Evolutionary conservation across 1,140 invertebrate genomes (phyloP), one percentile per base, ranked within the genome.

Genomic region (Asbolus verrucosus): DNA sequence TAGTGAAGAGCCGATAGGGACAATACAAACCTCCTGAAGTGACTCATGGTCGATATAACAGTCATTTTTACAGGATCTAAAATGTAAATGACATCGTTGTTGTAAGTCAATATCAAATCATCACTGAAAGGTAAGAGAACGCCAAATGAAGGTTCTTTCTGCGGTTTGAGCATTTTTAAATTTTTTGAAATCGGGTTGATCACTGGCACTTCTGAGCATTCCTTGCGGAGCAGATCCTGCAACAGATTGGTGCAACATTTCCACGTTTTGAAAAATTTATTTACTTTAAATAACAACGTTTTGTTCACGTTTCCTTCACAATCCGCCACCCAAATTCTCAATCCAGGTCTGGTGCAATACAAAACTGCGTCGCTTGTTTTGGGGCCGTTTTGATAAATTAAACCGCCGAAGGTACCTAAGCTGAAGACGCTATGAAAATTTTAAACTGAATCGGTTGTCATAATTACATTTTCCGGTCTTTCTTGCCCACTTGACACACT

Each of bases 251-350:
- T 43, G 15, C 9, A 38, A 19, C 15, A 38, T 13, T 5, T 38
- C 4, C 15, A 4, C n/a, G 11, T 11, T 1, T 11, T 15, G 8
- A 27, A 27, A 4, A 27, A 27, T 27, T 27, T 27, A 8, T 2
- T 43, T 78, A 91, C 91, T 84, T 93, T 94, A 78, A 95, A 94
- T 8, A 95, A 87, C 19, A 94, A 82, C 0, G 94, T 96, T 83
- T 93, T 90, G n/a, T 87, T 79, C n/a, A 96, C 94, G 75, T 86
- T 86, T 4, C 94, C 94, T 67, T 83, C 77, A 61, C 85, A 82
- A 81, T 92, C 89, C 6, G 93, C 89, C 70, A 92, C 84, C 94
- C 94, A 97, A 62, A 96, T 83, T 36, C 94, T 83, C 39, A 92
- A 82, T 13, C 93, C 92, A 18, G 92, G 90, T 54, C 94, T 85